These are phyloP conservation scores for Mythimna pallens DNA, from an alignment of 2,888 invertebrate genomes.

Conservation along the genomic window DNA sequence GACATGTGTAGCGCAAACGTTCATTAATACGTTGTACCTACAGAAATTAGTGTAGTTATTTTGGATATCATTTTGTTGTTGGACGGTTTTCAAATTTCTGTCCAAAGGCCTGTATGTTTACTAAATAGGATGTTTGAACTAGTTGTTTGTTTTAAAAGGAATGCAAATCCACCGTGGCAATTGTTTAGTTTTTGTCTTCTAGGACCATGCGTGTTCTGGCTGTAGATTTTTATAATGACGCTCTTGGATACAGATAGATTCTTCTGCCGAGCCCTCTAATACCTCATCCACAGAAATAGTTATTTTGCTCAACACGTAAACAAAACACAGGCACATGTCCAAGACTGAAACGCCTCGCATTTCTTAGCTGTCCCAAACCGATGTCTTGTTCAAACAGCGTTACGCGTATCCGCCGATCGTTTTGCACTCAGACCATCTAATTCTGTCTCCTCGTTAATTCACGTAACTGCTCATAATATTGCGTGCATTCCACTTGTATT, in stretches of 20 bases:
- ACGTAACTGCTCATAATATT: constrained; percentile 34
- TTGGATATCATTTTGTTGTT: constrained; percentile 44
- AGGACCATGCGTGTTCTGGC: no score
- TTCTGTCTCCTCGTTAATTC: constrained; percentile 54
- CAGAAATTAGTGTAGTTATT: constrained; percentile 22
- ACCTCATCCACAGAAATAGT: constrained; percentile 27
- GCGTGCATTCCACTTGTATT: constrained; percentile 25
- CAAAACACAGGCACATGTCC: constrained; percentile 53
- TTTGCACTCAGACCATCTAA: constrained; percentile 39
- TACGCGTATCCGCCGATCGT: constrained; percentile 47
- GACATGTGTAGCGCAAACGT: constrained; percentile 50
- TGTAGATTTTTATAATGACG: neutral
- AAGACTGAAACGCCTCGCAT: constrained; percentile 30
- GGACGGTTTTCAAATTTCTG: constrained; percentile 45
- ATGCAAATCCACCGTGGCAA: neutral
- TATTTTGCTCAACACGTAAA: constrained; percentile 26
- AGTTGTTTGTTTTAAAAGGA: constrained; percentile 8
- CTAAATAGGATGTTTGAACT: neutral
- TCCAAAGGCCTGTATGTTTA: neutral
- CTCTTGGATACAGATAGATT: neutral
- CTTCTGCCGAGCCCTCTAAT: constrained; percentile 1
- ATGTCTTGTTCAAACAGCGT: constrained; percentile 27
- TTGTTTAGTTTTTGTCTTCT: neutral
- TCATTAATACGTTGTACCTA: constrained; percentile 39
- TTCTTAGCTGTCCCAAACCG: constrained; percentile 36